These are phyloP conservation scores for Gryllus longicercus DNA, from an alignment of 2,888 invertebrate genomes.

Conservation along the genomic window DNA sequence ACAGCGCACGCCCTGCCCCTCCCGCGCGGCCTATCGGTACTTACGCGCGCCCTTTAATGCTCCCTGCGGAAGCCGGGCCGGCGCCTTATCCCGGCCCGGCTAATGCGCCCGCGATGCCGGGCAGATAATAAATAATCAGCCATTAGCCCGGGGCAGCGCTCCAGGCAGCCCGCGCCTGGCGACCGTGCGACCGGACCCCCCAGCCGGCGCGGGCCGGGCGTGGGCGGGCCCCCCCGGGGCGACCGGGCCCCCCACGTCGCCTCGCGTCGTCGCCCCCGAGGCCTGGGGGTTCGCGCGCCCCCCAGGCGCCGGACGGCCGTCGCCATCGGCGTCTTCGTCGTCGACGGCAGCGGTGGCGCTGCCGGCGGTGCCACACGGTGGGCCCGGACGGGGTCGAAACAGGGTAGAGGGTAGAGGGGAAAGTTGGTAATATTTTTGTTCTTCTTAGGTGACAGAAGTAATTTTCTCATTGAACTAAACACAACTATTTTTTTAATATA, in stretches of 20 bases:
- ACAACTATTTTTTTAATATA: too few species aligned
- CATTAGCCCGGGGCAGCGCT: background rate
- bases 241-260: background rate
- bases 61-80: background rate
- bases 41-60: constrained; percentile 1
- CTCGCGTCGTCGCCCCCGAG: background rate
- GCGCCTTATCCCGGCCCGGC: too few species aligned
- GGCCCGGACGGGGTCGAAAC: too few species aligned
- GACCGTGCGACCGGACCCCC: constrained; percentile 17
- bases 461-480: too few species aligned
- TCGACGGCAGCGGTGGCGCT: too few species aligned
- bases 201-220: background rate
- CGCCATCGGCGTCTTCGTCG: too few species aligned
- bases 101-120: background rate
- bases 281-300: too few species aligned
- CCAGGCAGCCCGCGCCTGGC: background rate
- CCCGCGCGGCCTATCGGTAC: background rate
- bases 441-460: too few species aligned
- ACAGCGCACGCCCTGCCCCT: background rate
- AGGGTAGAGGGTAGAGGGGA: too few species aligned
- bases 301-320: too few species aligned
- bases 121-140: constrained; percentile 11
- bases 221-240: background rate
- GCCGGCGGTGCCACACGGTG: too few species aligned
- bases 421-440: too few species aligned